A percentile compares a stretch with the other conserved stretches of the same genome.
Conservation (phyloP, 2,797 vertebrate genomes). For the Helarctos malayanus region DNA sequence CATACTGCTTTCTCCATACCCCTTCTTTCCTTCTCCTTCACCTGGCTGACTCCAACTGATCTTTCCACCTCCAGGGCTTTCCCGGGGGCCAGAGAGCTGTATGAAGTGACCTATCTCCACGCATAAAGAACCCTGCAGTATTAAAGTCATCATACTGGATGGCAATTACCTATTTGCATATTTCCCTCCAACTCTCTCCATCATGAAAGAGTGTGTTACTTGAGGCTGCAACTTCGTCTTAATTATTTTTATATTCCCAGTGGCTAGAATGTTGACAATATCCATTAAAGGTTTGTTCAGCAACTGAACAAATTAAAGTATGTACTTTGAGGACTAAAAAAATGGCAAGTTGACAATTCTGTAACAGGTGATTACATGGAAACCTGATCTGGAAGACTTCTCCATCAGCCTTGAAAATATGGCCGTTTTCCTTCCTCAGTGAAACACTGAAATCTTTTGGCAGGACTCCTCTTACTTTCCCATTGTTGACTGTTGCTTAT, state of each 20-base stretch:
- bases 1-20: background rate
- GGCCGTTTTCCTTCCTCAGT: background rate
- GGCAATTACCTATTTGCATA: background rate
- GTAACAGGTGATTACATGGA: background rate
- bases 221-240: background rate
- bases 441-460: background rate
- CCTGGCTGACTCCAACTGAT: background rate
- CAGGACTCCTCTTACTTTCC: background rate
- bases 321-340: background rate
- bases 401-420: background rate
- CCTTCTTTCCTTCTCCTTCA: background rate
- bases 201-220: background rate
- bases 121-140: background rate
- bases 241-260: background rate
- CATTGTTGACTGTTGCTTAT: background rate
- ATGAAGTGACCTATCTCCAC: background rate
- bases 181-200: background rate
- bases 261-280: background rate
- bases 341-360: background rate
- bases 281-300: background rate
- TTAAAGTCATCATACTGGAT: background rate
- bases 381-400: background rate
- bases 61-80: background rate
- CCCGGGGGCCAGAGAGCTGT: background rate
- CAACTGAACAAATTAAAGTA: background rate